Percentiles rank a stretch among this genome's conserved stretches.
phyloP scores from a whole-genome alignment of 2,113 vertebrate species.

The Oplegnathus fasciatus region DNA sequence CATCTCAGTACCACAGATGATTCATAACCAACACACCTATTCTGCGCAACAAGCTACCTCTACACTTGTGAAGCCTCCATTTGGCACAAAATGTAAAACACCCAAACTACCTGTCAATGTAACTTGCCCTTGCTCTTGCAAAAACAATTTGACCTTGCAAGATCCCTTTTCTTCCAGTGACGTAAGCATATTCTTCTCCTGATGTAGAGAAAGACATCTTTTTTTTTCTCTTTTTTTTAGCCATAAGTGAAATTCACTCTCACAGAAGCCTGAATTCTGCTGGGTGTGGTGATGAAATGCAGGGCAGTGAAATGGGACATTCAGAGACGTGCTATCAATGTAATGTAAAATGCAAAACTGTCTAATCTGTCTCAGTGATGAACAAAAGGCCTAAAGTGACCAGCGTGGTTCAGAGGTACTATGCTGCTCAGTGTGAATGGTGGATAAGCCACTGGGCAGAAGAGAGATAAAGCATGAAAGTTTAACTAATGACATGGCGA shows the following conservation, averaged over 20 bases:
- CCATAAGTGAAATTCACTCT: background rate
- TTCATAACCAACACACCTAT: background rate
- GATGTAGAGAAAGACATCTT: background rate
- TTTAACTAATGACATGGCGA: constrained; percentile 13
- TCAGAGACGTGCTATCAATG: constrained; percentile 16
- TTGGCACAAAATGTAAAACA: background rate
- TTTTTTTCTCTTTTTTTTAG: background rate
- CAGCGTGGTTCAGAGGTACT: constrained; percentile 20
- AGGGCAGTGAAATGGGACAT: background rate
- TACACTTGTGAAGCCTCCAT: background rate
- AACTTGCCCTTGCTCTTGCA: background rate
- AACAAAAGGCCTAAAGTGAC: constrained; percentile 67
- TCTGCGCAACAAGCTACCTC: background rate
- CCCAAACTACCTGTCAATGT: background rate
- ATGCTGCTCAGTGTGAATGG: background rate
- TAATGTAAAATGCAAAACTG: constrained; percentile 75
- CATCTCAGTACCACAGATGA: too few species aligned
- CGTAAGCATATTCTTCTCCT: background rate
- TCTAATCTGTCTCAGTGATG: constrained; percentile 43
- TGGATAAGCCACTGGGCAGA: constrained; percentile 35
- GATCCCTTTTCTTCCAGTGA: background rate
- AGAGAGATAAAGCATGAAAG: constrained; percentile 44
- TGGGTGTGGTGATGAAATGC: background rate
- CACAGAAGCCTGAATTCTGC: background rate
- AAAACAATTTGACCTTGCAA: constrained; percentile 17